Conservation (phyloP, 2,113 vertebrate genomes). For the Pagrus major region DNA sequence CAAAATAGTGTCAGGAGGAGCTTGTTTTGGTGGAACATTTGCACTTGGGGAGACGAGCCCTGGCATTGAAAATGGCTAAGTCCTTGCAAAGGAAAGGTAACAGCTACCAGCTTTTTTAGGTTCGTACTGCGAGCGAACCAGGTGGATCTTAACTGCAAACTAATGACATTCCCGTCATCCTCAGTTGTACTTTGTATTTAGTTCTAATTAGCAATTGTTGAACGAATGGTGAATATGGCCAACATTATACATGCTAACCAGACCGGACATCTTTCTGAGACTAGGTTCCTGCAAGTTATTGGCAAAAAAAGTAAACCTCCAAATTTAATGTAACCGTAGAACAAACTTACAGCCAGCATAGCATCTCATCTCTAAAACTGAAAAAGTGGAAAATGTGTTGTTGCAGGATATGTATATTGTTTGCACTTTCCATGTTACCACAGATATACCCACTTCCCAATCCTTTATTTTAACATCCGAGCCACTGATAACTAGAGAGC, state of each 20-base stretch:
- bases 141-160: background rate
- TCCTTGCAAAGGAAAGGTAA: no score
- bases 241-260: background rate
- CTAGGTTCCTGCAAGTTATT: background rate
- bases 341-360: background rate
- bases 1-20: no score
- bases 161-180: background rate
- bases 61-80: no score
- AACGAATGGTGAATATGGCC: background rate
- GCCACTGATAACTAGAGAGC: conserved; percentile 7
- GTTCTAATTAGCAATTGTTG: background rate
- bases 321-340: background rate
- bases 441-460: background rate
- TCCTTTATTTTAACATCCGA: conserved; percentile 9
- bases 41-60: no score
- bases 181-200: background rate
- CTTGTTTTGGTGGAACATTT: no score
- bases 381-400: background rate
- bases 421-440: background rate
- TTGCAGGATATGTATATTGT: background rate
- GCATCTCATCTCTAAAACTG: background rate
- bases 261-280: background rate
- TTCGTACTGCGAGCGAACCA: no score
- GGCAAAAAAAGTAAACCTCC: background rate
- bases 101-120: no score